Evolutionary conservation across 2,888 invertebrate genomes (phyloP), one percentile per base, ranked within the genome.

Genomic region (Euproctis similis): DNA sequence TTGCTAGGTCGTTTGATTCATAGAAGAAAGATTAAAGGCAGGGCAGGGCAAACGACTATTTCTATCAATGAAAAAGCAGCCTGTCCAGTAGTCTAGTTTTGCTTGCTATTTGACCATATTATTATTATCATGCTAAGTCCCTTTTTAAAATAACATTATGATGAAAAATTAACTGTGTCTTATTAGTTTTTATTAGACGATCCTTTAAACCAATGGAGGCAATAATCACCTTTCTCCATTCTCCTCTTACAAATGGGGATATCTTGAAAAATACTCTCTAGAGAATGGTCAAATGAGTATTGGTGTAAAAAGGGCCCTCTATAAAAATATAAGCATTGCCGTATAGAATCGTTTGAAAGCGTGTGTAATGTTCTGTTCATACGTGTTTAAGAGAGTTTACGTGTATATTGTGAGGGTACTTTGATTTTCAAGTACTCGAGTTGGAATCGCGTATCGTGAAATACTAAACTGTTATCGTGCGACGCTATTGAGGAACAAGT

Each of bases 351-450:
- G 21, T 33, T 18, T 26, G 26, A 34, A 32, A 24, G 14, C 20
- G 28, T 30, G 31, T 13, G 22, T 28, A 5, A 25, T 9, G 19
- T 8, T 24, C 31, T 29, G 8, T 24, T 25, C 18, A 22, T 28
- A 34, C 32, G 45, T 36, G 39, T 46, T 42, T 31, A 36, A 39
- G 26, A 26, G 32, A n/a, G n/a, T n/a, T n/a, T n/a, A n/a, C n/a
- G n/a, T n/a, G n/a, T 29, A 24, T 35, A 36, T 30, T 30, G 32
- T 40, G 22, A 36, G 34, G 34, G 33, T 38, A 35, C 33, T 50
- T 30, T 10, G 16, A 37, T 30, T 34, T 38, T n/a, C 30, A 11
- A 38, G 37, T 17, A 41, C 26, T 18, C 26, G 24, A 32, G 25
- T 11, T 18, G 30, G 13, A 19, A 17, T 29, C 17, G 31, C 32